Percentiles rank a stretch among this genome's conserved stretches.
These are phyloP conservation scores for Heteropelma amictum DNA, from an alignment of 2,888 invertebrate genomes.

Conservation along the genomic window DNA sequence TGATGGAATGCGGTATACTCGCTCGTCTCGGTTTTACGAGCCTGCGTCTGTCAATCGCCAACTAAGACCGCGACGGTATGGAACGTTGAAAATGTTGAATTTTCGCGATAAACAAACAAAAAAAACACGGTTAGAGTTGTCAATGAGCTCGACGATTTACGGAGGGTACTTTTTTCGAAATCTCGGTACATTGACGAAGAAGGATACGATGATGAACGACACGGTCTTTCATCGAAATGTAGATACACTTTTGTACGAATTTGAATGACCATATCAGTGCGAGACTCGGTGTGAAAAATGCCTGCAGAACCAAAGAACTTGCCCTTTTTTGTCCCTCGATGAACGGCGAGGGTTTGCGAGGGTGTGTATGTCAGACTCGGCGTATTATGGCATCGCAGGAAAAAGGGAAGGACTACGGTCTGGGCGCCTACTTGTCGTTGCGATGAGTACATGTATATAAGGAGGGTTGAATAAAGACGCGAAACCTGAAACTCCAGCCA, in stretches of 20 bases:
- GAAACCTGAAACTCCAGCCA: constrained; percentile 47
- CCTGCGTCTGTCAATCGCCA: not conserved
- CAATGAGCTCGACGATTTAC: not conserved
- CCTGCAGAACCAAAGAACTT: constrained; percentile 7
- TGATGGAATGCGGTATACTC: not conserved
- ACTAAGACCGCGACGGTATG: not conserved
- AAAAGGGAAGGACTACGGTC: constrained; percentile 33
- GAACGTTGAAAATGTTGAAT: not conserved
- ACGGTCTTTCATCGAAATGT: constrained; percentile 2
- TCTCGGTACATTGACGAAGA: not conserved
- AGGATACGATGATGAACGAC: not conserved
- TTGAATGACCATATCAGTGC: constrained; percentile 20
- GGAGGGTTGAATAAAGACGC: constrained; percentile 46
- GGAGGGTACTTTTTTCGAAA: not conserved
- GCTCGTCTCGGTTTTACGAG: constrained; percentile 1
- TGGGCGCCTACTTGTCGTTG: constrained; percentile 42
- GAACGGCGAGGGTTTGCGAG: constrained; percentile 42
- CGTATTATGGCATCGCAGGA: constrained; percentile 44
- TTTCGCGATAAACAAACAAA: not conserved
- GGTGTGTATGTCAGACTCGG: constrained; percentile 16
- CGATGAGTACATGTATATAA: constrained; percentile 4
- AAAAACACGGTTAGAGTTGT: not conserved
- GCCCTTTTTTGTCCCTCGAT: constrained; percentile 13
- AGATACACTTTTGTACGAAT: not conserved
- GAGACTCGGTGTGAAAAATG: constrained; percentile 24